Conservation (phyloP, 2,888 invertebrate genomes). For the Abscondita cerata region DNA sequence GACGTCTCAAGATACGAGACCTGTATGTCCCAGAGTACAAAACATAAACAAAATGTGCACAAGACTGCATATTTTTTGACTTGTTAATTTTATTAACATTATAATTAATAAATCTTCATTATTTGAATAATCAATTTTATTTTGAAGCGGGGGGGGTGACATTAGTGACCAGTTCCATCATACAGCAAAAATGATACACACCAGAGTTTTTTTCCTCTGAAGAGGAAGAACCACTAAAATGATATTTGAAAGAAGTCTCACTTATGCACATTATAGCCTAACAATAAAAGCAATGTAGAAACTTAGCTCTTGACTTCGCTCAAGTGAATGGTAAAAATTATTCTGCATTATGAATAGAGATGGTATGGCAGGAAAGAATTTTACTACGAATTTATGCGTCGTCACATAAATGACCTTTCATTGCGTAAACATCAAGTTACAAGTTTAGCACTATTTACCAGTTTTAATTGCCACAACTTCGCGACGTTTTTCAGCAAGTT, state of each 20-base stretch:
- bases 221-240: neutral
- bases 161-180: too few species aligned
- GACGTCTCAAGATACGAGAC: neutral
- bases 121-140: too few species aligned
- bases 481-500: slow-evolving; percentile 41
- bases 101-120: too few species aligned
- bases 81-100: too few species aligned
- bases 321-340: neutral
- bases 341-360: neutral
- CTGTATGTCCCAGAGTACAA: neutral
- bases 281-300: neutral
- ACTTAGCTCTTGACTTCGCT: neutral
- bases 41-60: neutral
- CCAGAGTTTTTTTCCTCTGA: neutral
- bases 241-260: neutral
- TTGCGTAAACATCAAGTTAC: slow-evolving; percentile 38
- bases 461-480: slow-evolving; percentile 42
- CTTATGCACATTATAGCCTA: neutral
- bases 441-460: slow-evolving; percentile 35
- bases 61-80: neutral
- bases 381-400: neutral
- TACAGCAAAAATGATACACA: neutral
- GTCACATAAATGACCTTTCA: slow-evolving; percentile 3
- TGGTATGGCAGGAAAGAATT: neutral
- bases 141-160: too few species aligned